Base-by-base conservation (phyloP, 2,797 vertebrate species). In the Caiman crocodilus region DNA sequence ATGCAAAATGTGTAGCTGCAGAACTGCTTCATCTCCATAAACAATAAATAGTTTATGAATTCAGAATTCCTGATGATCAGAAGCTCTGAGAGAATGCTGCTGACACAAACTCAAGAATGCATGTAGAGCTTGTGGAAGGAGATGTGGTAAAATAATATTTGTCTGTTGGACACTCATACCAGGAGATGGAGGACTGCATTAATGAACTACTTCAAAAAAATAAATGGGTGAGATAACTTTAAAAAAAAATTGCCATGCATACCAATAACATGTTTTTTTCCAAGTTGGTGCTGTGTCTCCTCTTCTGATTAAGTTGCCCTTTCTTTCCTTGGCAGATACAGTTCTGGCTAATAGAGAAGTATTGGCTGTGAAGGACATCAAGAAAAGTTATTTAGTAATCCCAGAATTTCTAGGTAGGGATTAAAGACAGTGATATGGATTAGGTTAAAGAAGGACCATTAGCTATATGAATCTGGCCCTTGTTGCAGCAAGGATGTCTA, bases 311-410 rank as follows among this genome's bases (percentile, higher is more conserved):
- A 28, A 57, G 23, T 20, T 85, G 69, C 26, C 16, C 42, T 61
- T 75, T 80, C 17, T 32, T 85, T 81, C 78, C 32, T 25, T n/a
- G 28, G 67, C 7, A 23, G 5, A 20, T 0, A 2, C 0, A 2
- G 21, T 69, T 9, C 55, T 32, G 30, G 6, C 56, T 10, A 50
- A 16, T 3, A 6, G 74, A 71, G 13, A 85, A 26, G 25, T 25
- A 61, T 61, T 61, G 60, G 12, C 60, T 61, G 14, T 61, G 5
- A 61, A 26, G 8, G 21, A 26, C 26, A 26, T 26, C 12, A 23
- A 11, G 26, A 50, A 10, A 50, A 25, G 6, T 26, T 3, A 13
- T 55, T 73, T 77, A 73, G 23, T 26, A 35, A 21, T 4, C 78
- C 1, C 13, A 17, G 12, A 1, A 82, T 58, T 14, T 21, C 56